A percentile compares a stretch with the other conserved stretches of the same genome.
These are phyloP conservation scores for Ganaspis sp. DNA, from an alignment of 1,140 invertebrate species.

Conservation along the genomic window DNA sequence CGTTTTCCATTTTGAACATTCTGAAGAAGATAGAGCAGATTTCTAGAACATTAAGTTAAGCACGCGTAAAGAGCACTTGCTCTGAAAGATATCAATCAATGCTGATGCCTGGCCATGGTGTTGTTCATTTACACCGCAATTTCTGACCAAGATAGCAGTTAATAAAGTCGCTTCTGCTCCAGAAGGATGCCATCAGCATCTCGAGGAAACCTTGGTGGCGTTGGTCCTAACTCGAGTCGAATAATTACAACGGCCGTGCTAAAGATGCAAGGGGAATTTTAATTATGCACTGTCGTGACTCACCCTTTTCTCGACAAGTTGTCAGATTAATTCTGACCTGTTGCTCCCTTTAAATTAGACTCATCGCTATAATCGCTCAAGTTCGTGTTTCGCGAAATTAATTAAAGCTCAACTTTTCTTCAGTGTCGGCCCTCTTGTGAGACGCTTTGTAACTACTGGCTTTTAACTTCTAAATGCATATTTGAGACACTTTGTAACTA, in stretches of 20 bases:
- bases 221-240: conserved; percentile 17
- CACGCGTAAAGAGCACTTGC: not conserved
- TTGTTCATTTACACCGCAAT: not conserved
- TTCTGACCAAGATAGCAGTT: not conserved
- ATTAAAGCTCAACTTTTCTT: not conserved
- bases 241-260: conserved; percentile 18
- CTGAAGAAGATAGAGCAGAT: not conserved
- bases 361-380: not conserved
- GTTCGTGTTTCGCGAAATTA: not conserved
- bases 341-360: conserved; percentile 8
- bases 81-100: not conserved
- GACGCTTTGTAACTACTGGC: too few relatives aligned
- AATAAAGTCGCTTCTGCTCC: conserved; percentile 18
- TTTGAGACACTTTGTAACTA: too few relatives aligned
- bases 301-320: conserved; percentile 13
- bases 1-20: not conserved
- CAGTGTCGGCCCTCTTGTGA: too few relatives aligned
- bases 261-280: conserved; percentile 12
- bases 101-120: not conserved
- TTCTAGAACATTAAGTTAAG: not conserved
- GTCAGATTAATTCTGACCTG: conserved; percentile 12
- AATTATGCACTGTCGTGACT: conserved; percentile 27
- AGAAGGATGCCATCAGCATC: conserved; percentile 2
- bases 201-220: not conserved
- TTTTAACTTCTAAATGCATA: too few relatives aligned